These are phyloP conservation scores for Oreochromis niloticus DNA, from an alignment of 2,113 vertebrate genomes.

Conservation along the genomic window DNA sequence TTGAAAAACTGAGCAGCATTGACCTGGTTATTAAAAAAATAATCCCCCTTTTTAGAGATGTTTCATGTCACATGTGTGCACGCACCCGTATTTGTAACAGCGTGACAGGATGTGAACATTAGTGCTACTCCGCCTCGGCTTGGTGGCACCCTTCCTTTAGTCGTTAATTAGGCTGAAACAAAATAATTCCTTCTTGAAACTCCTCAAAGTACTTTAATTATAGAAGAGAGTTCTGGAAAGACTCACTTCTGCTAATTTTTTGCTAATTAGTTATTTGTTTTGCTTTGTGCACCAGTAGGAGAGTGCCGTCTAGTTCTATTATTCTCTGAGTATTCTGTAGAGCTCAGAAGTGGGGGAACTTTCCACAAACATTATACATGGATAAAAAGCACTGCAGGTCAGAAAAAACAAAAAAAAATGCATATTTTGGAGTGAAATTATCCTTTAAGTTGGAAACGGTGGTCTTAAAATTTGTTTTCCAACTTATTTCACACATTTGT, in stretches of 20 bases:
- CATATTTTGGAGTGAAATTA: background rate
- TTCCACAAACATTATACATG: background rate
- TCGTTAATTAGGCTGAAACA: background rate
- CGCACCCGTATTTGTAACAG: background rate
- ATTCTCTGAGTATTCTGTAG: background rate
- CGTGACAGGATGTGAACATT: background rate
- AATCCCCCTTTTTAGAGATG: accelerated
- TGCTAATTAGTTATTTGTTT: background rate
- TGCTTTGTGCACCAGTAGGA: background rate
- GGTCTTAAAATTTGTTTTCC: background rate
- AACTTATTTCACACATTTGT: accelerated
- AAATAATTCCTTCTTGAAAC: background rate
- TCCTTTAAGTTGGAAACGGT: background rate
- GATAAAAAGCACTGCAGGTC: background rate
- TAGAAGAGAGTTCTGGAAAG: background rate
- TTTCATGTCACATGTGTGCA: background rate
- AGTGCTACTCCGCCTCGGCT: background rate
- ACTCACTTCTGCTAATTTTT: background rate
- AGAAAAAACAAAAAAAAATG: background rate
- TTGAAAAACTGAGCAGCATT: background rate
- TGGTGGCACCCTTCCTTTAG: background rate
- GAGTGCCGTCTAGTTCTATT: background rate
- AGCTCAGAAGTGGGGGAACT: background rate
- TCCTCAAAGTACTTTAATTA: background rate
- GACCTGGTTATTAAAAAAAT: accelerated